Percentiles rank a stretch among this genome's conserved stretches.
Evolutionary conservation across 2,797 vertebrate species (phyloP).

Genomic region (Tiaroga cobitis): DNA sequence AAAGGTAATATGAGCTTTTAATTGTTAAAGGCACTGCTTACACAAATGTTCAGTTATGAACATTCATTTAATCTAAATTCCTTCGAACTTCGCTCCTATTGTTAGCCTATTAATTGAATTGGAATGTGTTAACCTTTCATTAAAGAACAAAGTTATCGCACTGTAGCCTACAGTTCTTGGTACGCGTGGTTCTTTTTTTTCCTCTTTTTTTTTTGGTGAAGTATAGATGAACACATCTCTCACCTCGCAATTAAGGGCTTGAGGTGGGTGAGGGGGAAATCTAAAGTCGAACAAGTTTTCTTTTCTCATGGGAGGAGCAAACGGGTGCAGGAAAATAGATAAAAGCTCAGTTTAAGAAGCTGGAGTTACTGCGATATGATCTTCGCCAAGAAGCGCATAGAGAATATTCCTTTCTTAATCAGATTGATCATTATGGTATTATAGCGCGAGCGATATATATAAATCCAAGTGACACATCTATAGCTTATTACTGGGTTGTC

Average conservation of each 20-base stretch:
- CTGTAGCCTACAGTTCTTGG: too few relatives aligned
- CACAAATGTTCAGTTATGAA: background rate
- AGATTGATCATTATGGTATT: background rate
- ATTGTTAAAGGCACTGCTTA: background rate
- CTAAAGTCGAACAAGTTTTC: conserved; percentile 51
- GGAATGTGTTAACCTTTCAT: background rate
- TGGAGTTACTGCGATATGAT: conserved; percentile 55
- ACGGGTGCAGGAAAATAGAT: conserved; percentile 68
- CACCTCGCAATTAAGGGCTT: conserved; percentile 42
- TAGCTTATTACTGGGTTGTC: background rate
- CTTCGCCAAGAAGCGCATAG: conserved; percentile 35
- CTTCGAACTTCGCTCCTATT: background rate
- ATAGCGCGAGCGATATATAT: background rate
- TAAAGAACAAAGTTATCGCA: background rate
- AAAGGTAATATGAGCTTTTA: background rate
- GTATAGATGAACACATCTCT: conserved; percentile 25
- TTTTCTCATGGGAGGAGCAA: conserved; percentile 76
- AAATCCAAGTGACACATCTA: background rate
- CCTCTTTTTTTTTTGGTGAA: background rate
- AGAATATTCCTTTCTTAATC: background rate
- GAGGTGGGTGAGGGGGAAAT: conserved; percentile 44
- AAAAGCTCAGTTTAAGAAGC: conserved; percentile 67
- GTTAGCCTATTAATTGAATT: background rate
- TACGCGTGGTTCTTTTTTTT: too few relatives aligned
- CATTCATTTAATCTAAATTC: background rate